Percentiles rank a stretch among this genome's conserved stretches.
phyloP scores from a whole-genome alignment of 2,888 invertebrate species.

The Liopterus haemorrhoidalis region DNA sequence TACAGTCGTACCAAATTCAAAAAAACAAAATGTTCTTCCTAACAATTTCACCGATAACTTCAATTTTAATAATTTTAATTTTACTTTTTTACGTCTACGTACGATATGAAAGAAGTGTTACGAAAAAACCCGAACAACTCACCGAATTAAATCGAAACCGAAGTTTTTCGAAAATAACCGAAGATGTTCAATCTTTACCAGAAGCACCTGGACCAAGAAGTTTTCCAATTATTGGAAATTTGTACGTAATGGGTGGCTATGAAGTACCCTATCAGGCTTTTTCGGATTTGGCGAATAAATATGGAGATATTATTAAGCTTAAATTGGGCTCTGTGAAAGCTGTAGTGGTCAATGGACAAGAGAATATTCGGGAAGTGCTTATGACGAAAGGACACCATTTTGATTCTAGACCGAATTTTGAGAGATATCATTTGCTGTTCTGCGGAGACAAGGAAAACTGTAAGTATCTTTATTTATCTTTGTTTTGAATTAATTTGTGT shows the following conservation, averaged over 20 bases:
- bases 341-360: slow-evolving; percentile 54
- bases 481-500: slow-evolving; percentile 5
- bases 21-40: slow-evolving; percentile 1
- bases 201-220: slow-evolving; percentile 51
- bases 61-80: neutral
- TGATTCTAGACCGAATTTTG: slow-evolving; percentile 59
- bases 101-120: slow-evolving; percentile 3
- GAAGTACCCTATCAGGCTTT: slow-evolving; percentile 58
- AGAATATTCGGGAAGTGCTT: slow-evolving; percentile 54
- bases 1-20: neutral
- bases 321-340: slow-evolving; percentile 52
- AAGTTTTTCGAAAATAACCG: slow-evolving; percentile 8
- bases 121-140: neutral
- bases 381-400: slow-evolving; percentile 55
- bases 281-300: slow-evolving; percentile 47
- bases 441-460: slow-evolving; percentile 61
- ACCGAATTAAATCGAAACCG: too few relatives aligned
- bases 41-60: neutral
- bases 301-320: slow-evolving; percentile 52
- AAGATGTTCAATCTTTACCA: slow-evolving; percentile 28
- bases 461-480: slow-evolving; percentile 46
- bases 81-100: neutral
- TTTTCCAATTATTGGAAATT: slow-evolving; percentile 53
- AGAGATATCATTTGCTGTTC: slow-evolving; percentile 57
- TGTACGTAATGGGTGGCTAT: slow-evolving; percentile 52